phyloP scores from a whole-genome alignment of 2,113 vertebrate genomes.

The Sialia sialis region DNA sequence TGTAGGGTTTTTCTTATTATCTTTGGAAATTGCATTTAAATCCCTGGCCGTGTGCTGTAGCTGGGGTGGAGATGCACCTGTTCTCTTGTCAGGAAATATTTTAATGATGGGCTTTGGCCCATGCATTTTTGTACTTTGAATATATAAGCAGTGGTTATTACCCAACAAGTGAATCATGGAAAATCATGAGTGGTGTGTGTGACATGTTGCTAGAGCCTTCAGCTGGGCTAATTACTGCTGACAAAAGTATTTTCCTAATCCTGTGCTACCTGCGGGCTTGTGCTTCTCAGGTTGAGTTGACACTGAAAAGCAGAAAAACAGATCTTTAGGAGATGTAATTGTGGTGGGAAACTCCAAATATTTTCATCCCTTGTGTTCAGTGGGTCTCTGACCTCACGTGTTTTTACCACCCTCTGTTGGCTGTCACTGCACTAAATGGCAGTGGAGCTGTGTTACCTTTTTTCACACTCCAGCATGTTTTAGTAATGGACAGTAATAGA shows the following conservation, averaged over 20 bases:
- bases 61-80: background rate
- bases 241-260: background rate
- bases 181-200: background rate
- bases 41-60: background rate
- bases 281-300: background rate
- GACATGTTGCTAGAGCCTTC: background rate
- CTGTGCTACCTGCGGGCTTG: background rate
- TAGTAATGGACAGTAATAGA: background rate
- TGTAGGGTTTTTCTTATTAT: background rate
- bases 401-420: background rate
- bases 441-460: background rate
- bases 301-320: background rate
- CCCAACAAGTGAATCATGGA: background rate
- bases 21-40: background rate
- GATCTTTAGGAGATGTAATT: background rate
- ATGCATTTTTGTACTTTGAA: background rate
- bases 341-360: background rate
- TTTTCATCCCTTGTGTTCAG: background rate
- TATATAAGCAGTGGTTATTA: background rate
- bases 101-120: background rate
- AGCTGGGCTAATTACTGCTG: background rate
- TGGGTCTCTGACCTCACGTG: fast-evolving
- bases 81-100: background rate
- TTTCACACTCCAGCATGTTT: background rate
- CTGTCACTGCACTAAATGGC: background rate